Evolutionary conservation across 2,888 invertebrate genomes (phyloP).

Genomic region (Ctena decussata): DNA sequence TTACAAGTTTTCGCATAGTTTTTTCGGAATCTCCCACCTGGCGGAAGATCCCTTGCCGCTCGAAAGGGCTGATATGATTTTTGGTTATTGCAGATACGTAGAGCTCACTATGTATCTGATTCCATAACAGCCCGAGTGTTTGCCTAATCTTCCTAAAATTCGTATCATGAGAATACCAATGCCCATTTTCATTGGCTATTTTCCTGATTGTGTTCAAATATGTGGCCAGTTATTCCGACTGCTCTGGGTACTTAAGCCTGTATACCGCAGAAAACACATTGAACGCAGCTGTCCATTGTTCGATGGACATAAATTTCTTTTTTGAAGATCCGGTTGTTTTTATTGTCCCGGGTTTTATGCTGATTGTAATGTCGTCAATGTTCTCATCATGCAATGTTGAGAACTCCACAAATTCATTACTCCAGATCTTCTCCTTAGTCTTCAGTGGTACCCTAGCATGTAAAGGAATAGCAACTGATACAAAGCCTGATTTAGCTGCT

Average conservation of each 20-base stretch:
- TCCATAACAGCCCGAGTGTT: not conserved
- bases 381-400: not conserved
- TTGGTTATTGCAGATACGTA: not conserved
- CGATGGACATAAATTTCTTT: not conserved
- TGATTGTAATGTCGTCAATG: not conserved
- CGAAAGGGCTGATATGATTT: not conserved
- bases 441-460: not conserved
- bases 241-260: not conserved
- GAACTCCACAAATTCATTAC: not conserved
- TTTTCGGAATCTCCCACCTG: not conserved
- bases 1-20: not conserved
- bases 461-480: not conserved
- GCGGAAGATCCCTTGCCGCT: not conserved
- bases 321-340: not conserved
- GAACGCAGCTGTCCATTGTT: not conserved
- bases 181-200: not conserved
- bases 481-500: not conserved
- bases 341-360: not conserved
- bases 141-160: not conserved
- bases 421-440: slow-evolving; percentile 6
- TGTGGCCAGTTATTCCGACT: not conserved
- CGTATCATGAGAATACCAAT: not conserved
- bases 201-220: not conserved
- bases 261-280: not conserved
- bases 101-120: not conserved